Evolutionary conservation across 2,888 invertebrate species (phyloP).

Genomic region (Dione vanillae): DNA sequence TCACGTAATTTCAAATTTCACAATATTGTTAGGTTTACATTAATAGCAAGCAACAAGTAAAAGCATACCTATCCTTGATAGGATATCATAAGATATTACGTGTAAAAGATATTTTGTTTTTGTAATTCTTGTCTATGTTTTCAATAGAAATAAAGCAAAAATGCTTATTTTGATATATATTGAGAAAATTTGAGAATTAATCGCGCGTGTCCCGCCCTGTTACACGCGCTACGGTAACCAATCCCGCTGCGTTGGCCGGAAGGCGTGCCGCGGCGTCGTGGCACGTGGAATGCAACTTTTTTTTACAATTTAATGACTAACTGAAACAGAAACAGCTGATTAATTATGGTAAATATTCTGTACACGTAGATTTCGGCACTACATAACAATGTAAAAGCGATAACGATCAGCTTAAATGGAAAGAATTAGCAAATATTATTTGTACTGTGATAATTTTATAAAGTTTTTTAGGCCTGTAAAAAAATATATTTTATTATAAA

Average conservation of each 20-base stretch:
- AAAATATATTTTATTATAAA: not conserved
- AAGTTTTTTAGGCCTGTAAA: not conserved
- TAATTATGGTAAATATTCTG: conserved; percentile 71
- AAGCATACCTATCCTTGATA: not conserved
- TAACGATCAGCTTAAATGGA: not conserved
- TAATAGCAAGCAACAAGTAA: not conserved
- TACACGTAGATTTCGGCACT: conserved; percentile 43
- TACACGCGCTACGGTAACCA: conserved; percentile 56
- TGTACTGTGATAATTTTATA: not conserved
- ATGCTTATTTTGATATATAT: conserved; percentile 21
- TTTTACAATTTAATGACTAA: conserved; percentile 68
- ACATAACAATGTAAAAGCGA: too few species aligned
- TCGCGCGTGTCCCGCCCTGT: conserved; percentile 58
- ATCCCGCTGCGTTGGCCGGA: conserved; percentile 53
- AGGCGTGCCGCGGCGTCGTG: conserved; percentile 56
- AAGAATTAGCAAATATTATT: conserved; percentile 46
- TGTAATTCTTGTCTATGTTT: conserved; percentile 14
- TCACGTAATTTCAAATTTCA: too few species aligned
- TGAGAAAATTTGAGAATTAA: conserved; percentile 52
- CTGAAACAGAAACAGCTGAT: conserved; percentile 63
- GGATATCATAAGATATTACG: not conserved
- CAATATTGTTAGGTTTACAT: too few species aligned
- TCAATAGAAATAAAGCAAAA: conserved; percentile 24
- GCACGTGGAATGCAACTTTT: conserved; percentile 59
- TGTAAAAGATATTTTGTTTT: conserved; percentile 3